phyloP scores from a whole-genome alignment of 2,113 vertebrate species.

The Paedocypris sp. region DNA sequence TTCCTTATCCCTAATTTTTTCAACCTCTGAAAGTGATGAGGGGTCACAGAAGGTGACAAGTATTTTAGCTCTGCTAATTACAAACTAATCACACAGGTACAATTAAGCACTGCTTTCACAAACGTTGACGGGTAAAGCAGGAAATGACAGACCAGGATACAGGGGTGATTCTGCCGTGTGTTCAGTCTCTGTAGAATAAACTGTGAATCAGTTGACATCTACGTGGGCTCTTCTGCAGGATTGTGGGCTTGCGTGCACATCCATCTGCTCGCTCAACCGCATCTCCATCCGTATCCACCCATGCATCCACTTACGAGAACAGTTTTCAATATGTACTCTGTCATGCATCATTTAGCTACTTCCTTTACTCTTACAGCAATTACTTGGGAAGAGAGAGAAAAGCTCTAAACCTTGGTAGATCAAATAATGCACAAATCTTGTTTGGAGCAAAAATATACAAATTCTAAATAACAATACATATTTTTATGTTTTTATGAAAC shows the following conservation, averaged over 20 bases:
- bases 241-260: neutral
- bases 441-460: no score
- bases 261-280: neutral
- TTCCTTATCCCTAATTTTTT: neutral
- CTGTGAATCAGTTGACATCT: neutral
- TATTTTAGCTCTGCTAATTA: neutral
- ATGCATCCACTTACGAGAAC: neutral
- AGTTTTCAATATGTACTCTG: neutral
- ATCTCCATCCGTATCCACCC: neutral
- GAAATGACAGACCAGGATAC: no score
- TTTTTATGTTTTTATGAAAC: no score
- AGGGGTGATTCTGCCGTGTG: no score
- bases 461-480: no score
- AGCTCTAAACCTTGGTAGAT: no score
- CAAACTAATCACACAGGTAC: neutral
- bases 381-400: no score
- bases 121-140: no score
- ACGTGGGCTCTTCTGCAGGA: neutral
- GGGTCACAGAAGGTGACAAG: neutral
- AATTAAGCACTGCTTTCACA: neutral
- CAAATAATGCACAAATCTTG: no score
- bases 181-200: neutral
- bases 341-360: neutral
- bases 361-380: neutral
- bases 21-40: neutral